These are phyloP conservation scores for Spinibarbus caldwelli DNA, from an alignment of 2,797 vertebrate species.

Conservation along the genomic window DNA sequence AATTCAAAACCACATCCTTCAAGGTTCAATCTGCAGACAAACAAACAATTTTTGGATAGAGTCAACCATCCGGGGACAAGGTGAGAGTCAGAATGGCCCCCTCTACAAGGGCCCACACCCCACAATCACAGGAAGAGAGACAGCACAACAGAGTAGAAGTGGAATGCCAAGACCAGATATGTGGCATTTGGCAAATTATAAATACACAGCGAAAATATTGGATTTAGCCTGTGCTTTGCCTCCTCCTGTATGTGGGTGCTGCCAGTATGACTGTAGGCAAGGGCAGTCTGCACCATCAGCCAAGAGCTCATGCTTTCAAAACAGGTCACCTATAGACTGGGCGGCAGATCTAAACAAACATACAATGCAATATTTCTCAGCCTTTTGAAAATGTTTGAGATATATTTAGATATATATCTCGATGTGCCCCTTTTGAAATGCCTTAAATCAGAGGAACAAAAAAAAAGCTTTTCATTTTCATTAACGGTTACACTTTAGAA, in stretches of 20 bases:
- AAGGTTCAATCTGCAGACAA: slow-evolving; percentile 91
- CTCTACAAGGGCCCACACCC: slow-evolving; percentile 68
- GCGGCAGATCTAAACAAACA: neutral
- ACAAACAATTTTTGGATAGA: slow-evolving; percentile 76
- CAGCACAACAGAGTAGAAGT: neutral
- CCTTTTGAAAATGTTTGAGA: neutral
- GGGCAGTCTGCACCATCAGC: slow-evolving; percentile 86
- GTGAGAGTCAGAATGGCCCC: slow-evolving; percentile 85
- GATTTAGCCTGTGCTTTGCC: slow-evolving; percentile 36
- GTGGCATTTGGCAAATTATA: neutral
- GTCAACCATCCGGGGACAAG: slow-evolving; percentile 94
- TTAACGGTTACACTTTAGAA: no score
- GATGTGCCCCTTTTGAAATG: neutral
- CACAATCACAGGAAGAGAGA: slow-evolving; percentile 44
- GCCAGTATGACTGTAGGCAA: slow-evolving; percentile 68
- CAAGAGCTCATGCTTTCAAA: slow-evolving; percentile 64
- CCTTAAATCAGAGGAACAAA: neutral
- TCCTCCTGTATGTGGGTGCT: slow-evolving; percentile 46
- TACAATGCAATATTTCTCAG: neutral
- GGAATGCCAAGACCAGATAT: slow-evolving; percentile 13
- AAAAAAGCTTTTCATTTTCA: neutral
- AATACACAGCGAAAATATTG: neutral
- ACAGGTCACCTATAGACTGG: neutral
- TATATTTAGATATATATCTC: neutral
- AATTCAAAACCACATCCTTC: slow-evolving; percentile 87